A percentile compares a stretch with the other conserved stretches of the same genome.
These are phyloP conservation scores for Atractosteus spatula DNA, from an alignment of 2,113 vertebrate species.

Conservation along the genomic window DNA sequence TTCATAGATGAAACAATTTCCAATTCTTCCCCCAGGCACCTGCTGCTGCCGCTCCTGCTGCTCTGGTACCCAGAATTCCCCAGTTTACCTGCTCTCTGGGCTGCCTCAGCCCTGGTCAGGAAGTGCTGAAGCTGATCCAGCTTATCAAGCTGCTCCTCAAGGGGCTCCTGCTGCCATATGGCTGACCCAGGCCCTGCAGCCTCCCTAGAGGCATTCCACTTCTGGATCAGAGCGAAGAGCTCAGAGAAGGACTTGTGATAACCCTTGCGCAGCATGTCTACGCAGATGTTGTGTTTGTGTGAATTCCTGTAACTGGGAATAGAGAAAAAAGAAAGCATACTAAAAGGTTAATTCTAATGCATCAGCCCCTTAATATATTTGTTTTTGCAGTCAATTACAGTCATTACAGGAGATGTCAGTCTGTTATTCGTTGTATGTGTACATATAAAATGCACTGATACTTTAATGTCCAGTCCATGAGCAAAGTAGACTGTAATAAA, in stretches of 20 bases:
- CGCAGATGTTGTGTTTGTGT: constrained; percentile 76
- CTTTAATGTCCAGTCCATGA: neutral
- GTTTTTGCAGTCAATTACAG: constrained; percentile 19
- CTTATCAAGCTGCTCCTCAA: constrained; percentile 76
- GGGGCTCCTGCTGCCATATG: constrained; percentile 78
- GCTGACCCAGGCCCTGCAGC: constrained; percentile 74
- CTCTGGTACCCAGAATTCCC: constrained; percentile 43
- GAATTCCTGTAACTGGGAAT: constrained; percentile 75
- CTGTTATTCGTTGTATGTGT: neutral
- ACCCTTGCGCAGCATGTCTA: constrained; percentile 77
- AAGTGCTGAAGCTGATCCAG: constrained; percentile 69
- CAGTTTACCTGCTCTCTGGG: constrained; percentile 66
- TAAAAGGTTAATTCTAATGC: constrained; percentile 36
- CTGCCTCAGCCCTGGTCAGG: constrained; percentile 74
- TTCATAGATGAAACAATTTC: constrained; percentile 50
- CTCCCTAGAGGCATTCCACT: constrained; percentile 66
- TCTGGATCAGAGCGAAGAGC: constrained; percentile 70
- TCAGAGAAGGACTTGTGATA: constrained; percentile 78
- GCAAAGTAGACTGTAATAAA: constrained; percentile 2
- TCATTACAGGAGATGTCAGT: neutral
- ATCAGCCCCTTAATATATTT: constrained; percentile 29
- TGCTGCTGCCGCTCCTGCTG: neutral
- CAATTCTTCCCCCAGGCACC: constrained; percentile 45
- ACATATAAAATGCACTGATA: neutral
- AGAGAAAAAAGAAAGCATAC: constrained; percentile 18